phyloP scores from a whole-genome alignment of 2,888 invertebrate genomes.

The Tenodera sinensis region DNA sequence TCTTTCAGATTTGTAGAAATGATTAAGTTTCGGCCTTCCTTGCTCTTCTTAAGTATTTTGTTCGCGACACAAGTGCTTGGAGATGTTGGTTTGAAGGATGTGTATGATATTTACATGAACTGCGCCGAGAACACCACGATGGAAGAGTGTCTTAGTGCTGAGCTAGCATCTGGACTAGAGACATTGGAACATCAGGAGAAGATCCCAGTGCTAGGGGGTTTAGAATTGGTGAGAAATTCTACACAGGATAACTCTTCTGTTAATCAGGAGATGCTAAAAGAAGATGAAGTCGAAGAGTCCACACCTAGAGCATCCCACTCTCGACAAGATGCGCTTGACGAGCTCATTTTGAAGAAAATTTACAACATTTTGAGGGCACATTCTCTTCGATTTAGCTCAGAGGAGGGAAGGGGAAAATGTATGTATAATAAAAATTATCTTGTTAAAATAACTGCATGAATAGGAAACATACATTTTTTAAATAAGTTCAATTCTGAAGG shows the following conservation, averaged over 20 bases:
- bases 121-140: not conserved
- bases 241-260: not conserved
- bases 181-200: not conserved
- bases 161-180: not conserved
- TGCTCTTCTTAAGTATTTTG: not conserved
- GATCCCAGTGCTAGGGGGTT: not conserved
- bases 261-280: slow-evolving; percentile 43
- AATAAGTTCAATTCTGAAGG: too few relatives aligned
- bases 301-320: slow-evolving; percentile 71
- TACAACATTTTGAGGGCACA: slow-evolving; percentile 72
- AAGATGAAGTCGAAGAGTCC: slow-evolving; percentile 65
- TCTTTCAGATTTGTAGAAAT: not conserved
- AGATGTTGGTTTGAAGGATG: not conserved
- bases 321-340: slow-evolving; percentile 66
- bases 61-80: not conserved
- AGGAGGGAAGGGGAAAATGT: not conserved
- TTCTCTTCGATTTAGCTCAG: slow-evolving; percentile 53
- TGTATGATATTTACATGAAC: not conserved
- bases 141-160: slow-evolving; percentile 1
- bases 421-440: not conserved
- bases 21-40: not conserved
- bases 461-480: too few relatives aligned
- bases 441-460: too few relatives aligned
- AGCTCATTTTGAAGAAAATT: slow-evolving; percentile 70
- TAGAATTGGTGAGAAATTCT: not conserved